These are phyloP conservation scores for Intellagama lesueurii DNA, from an alignment of 2,797 vertebrate species.

Conservation along the genomic window DNA sequence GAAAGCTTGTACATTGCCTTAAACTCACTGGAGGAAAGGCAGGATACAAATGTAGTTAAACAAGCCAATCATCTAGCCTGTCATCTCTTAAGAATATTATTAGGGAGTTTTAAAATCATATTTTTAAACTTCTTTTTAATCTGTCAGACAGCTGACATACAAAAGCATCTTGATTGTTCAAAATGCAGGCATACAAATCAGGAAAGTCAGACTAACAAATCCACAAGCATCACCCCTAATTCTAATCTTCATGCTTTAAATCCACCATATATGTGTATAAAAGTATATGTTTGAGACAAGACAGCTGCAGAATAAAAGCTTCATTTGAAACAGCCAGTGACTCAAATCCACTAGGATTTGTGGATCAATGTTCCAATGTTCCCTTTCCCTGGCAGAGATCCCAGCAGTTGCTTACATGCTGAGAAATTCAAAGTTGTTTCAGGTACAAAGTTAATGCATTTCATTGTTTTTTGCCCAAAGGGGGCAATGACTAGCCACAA, in stretches of 20 bases:
- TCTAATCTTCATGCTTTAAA: not conserved
- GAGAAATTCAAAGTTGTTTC: no score
- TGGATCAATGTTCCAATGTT: no score
- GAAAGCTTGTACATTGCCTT: not conserved
- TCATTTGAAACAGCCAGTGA: not conserved
- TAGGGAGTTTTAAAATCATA: not conserved
- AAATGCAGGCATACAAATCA: not conserved
- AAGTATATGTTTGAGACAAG: not conserved
- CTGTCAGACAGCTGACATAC: not conserved
- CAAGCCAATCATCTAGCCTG: not conserved
- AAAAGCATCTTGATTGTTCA: not conserved
- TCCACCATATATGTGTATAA: not conserved
- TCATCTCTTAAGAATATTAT: not conserved
- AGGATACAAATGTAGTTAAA: not conserved
- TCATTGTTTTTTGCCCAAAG: no score
- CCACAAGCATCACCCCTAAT: not conserved
- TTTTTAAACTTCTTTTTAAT: not conserved
- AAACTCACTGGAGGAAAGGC: not conserved
- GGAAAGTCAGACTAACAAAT: not conserved
- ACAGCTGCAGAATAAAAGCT: not conserved
- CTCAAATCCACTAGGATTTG: no score
- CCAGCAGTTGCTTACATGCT: no score
- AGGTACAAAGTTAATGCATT: no score
- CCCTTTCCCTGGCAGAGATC: no score
- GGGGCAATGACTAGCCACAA: no score